Evolutionary conservation across 2,888 invertebrate genomes (phyloP).

Genomic region (Busseola fusca): DNA sequence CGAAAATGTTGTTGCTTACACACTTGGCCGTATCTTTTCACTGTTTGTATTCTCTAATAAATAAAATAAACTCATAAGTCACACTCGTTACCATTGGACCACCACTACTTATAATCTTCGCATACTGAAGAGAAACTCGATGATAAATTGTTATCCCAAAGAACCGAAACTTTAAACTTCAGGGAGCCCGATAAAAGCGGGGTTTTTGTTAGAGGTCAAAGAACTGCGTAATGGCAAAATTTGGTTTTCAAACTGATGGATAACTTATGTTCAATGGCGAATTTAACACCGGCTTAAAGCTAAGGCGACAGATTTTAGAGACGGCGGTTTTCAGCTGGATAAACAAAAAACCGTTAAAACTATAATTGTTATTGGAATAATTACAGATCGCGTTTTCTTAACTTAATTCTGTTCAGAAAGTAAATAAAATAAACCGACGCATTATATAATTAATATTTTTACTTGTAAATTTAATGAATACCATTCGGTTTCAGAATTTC

Average conservation of each 20-base stretch:
- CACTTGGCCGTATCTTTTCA: neutral
- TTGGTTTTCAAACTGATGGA: neutral
- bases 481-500: conserved; percentile 72
- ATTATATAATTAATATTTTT: no score
- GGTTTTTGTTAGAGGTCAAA: neutral
- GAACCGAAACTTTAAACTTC: conserved; percentile 10
- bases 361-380: neutral
- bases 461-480: neutral
- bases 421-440: neutral
- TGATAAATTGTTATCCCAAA: conserved; percentile 25
- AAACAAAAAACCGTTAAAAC: neutral
- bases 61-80: neutral
- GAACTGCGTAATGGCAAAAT: neutral
- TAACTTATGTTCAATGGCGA: neutral
- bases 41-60: neutral
- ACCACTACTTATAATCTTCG: conserved; percentile 2
- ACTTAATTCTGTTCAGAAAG: neutral
- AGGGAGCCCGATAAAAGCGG: neutral
- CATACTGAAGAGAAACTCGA: conserved; percentile 17
- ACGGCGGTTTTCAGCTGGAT: neutral
- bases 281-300: neutral
- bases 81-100: neutral
- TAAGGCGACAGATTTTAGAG: neutral
- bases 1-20: neutral
- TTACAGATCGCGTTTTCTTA: neutral